Conservation (phyloP, 2,797 vertebrate species). For the Gouania willdenowi region DNA sequence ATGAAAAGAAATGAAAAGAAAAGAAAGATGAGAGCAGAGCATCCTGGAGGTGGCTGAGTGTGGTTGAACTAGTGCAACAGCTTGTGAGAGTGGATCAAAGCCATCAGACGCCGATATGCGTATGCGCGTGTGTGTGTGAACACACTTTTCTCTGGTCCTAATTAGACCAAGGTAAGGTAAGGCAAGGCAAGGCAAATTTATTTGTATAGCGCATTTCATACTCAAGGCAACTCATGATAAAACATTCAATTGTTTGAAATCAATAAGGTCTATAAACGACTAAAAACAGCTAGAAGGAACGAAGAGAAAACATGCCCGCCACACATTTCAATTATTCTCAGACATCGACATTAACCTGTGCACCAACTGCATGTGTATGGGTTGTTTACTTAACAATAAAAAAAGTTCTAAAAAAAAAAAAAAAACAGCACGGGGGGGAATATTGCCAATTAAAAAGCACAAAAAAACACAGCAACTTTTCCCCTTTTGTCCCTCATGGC, state of each 20-base stretch:
- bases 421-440: conserved; percentile 50
- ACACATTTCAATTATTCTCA: conserved; percentile 68
- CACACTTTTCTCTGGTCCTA: conserved; percentile 58
- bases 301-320: conserved; percentile 61
- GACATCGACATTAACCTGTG: conserved; percentile 64
- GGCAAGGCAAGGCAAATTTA: conserved; percentile 64
- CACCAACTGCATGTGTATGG: background rate
- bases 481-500: conserved; percentile 35
- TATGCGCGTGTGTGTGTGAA: conserved; percentile 44
- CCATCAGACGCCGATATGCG: conserved; percentile 54
- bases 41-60: conserved; percentile 24
- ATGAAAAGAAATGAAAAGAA: conserved; percentile 15
- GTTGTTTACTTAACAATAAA: conserved; percentile 52
- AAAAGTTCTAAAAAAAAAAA: conserved; percentile 51
- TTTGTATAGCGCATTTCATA: too few species aligned
- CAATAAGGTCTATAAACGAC: too few species aligned
- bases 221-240: too few species aligned
- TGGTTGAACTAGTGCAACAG: conserved; percentile 60
- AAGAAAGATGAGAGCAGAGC: conserved; percentile 2
- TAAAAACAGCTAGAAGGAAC: conserved; percentile 56
- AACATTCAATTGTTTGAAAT: too few species aligned
- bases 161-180: too few species aligned
- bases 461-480: conserved; percentile 38
- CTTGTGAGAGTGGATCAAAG: conserved; percentile 68
- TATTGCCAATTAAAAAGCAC: conserved; percentile 60